Base-by-base conservation (phyloP, 2,888 invertebrate genomes). In the Bombylius major region DNA sequence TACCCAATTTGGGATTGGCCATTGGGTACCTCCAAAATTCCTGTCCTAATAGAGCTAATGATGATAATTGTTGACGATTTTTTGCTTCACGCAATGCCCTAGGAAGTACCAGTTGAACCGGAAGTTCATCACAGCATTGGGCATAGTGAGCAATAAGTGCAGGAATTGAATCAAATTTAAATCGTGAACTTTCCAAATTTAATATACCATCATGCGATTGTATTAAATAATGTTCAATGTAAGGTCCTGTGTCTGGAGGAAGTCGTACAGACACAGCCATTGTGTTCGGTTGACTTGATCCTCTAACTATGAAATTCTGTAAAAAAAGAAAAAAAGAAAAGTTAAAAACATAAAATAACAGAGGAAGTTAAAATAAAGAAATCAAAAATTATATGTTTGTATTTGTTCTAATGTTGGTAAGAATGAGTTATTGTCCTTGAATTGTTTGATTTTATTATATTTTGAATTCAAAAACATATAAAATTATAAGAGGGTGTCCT, bases 141-240 rank as follows among this genome's bases (percentile, higher is more conserved):
- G 92, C 89, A 75, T 96, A 97, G 76, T 96, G 91, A 54, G 91
- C 90, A 64, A 97, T 89, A 63, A 97, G 80, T 61, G 89, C 85
- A 47, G 95, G 94, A 73, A 96, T 91, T 66, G 90, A 90, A 70
- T 88, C 87, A 74, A 97, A 97, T 68, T 88, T 86, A 75, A 94
- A 91, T 68, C 90, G 88, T 44, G 95, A 95, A 58, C 94, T 94
- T 76, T 97, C 95, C 63, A 97, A 79, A 54, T 90, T 89, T 60
- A 95, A 80, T 64, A 87, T 83, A 54, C 87, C 86, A 47, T 80
- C 82, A 51, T 84, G 80, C 14, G 90, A 87, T 74, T 94, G 94
- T 64, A 97, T 91, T 66, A 97, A 82, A 78, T 96, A 97, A 76
- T 97, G 96, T 71, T 97, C 95, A 68, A 95, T 92, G 74, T 92